Conservation (phyloP, 2,797 vertebrate species). For the Phalloptychus januarius region DNA sequence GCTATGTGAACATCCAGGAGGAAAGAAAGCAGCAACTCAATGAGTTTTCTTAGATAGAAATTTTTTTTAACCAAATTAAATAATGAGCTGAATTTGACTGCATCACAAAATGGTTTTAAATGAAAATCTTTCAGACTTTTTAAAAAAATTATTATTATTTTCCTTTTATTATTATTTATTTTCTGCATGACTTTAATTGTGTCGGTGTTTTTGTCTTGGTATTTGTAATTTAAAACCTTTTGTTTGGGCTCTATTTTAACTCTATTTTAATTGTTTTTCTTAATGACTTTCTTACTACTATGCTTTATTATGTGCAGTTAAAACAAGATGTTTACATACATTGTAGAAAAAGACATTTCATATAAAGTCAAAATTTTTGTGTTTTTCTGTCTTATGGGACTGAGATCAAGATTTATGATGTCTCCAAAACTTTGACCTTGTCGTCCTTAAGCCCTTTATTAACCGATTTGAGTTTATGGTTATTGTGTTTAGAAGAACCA, state of each 20-base stretch:
- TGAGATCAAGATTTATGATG: neutral
- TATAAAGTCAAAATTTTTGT: neutral
- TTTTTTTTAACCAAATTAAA: neutral
- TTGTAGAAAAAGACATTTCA: conserved; percentile 1
- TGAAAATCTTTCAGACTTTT: neutral
- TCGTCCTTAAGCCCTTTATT: neutral
- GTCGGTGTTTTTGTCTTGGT: neutral
- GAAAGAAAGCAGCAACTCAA: neutral
- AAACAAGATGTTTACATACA: conserved; percentile 3
- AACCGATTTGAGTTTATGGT: neutral
- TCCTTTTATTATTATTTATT: neutral
- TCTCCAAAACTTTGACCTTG: neutral
- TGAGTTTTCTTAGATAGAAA: neutral
- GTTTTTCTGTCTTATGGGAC: neutral
- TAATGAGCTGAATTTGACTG: neutral
- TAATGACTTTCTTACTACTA: neutral
- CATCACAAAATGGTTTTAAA: neutral
- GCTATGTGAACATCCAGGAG: neutral
- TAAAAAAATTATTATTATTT: neutral
- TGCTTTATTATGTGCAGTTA: neutral
- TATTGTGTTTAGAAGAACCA: neutral
- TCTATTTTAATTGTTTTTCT: neutral
- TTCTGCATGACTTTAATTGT: neutral
- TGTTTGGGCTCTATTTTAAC: neutral
- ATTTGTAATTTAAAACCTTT: neutral